Percentiles rank a stretch among this genome's conserved stretches.
Evolutionary conservation across 1,140 invertebrate species (phyloP).

Genomic region (Teleopsis dalmanni): DNA sequence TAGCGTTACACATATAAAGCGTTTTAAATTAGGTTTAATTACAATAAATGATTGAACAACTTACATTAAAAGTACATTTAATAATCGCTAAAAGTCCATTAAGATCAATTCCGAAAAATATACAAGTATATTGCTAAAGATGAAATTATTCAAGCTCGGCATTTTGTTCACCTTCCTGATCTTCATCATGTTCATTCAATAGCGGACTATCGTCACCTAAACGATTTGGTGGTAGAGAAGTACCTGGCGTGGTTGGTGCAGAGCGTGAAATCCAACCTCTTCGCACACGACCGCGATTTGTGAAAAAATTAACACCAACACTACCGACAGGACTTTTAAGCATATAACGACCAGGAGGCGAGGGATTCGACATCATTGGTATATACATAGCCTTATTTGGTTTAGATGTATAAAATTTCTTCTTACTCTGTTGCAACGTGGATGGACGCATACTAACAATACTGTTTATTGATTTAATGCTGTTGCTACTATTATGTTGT

Average conservation of each 20-base stretch:
- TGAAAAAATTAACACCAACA: conserved; percentile 33
- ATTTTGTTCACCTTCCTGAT: conserved; percentile 35
- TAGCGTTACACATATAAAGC: too few species aligned
- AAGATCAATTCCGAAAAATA: too few species aligned
- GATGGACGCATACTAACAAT: conserved; percentile 13
- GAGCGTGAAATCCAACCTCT: conserved; percentile 61
- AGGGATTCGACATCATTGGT: conserved; percentile 25
- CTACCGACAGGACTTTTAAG: conserved; percentile 38
- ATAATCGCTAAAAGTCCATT: too few species aligned
- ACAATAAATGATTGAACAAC: too few species aligned
- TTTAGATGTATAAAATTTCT: conserved; percentile 27
- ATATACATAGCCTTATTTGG: conserved; percentile 39
- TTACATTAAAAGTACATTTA: too few species aligned
- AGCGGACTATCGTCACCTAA: conserved; percentile 55
- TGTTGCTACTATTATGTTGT: not conserved
- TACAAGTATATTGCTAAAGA: too few species aligned
- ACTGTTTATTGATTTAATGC: not conserved
- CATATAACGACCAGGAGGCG: conserved; percentile 16
- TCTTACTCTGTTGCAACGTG: conserved; percentile 23
- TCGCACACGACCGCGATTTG: conserved; percentile 25
- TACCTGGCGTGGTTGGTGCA: conserved; percentile 65
- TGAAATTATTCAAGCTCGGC: conserved; percentile 12
- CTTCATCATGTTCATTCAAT: conserved; percentile 48
- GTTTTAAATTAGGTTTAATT: too few species aligned
- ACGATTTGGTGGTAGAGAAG: conserved; percentile 45